Conservation (phyloP, 2,113 vertebrate genomes). For the Podilymbus podiceps region DNA sequence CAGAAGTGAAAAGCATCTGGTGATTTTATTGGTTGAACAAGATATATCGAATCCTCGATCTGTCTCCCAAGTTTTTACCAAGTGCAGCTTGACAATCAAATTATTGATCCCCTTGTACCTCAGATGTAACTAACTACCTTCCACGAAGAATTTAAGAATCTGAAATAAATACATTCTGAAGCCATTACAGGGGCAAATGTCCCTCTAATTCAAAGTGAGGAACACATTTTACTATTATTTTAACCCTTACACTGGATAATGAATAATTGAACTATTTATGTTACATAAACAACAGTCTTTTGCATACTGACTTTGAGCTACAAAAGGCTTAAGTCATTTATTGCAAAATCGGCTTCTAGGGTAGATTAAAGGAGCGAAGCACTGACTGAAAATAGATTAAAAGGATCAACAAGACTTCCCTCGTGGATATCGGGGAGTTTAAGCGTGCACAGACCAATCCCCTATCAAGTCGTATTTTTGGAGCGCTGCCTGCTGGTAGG, state of each 20-base stretch:
- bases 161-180: neutral
- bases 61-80: neutral
- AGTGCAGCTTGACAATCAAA: neutral
- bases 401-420: neutral
- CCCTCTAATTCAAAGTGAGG: neutral
- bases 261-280: neutral
- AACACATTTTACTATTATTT: neutral
- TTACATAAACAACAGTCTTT: neutral
- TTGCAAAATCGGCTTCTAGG: neutral
- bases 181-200: rapidly evolving
- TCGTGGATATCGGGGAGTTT: rapidly evolving
- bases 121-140: neutral
- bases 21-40: neutral
- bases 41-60: neutral
- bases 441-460: too few relatives aligned
- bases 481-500: rapidly evolving
- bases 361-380: neutral
- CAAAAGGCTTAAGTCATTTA: neutral
- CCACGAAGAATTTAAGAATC: rapidly evolving
- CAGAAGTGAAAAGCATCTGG: neutral
- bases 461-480: rapidly evolving
- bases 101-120: neutral
- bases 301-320: neutral
- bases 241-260: neutral
- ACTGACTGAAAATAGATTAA: neutral